These are phyloP conservation scores for Trichoplusia ni DNA, from an alignment of 1,140 invertebrate genomes.

Conservation along the genomic window DNA sequence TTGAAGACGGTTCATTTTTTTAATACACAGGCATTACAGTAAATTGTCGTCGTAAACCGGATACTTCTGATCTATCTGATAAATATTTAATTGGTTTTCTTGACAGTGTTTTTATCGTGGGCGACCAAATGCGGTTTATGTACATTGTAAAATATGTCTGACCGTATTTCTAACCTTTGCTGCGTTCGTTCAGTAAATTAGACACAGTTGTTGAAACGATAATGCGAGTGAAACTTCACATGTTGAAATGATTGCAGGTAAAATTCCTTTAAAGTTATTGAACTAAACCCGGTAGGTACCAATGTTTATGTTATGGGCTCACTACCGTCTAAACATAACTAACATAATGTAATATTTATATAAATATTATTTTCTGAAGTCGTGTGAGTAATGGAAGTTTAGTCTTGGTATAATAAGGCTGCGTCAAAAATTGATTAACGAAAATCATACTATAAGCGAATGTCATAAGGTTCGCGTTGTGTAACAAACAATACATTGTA, in stretches of 20 bases:
- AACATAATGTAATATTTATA: no score
- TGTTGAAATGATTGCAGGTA: no score
- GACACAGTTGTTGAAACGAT: no score
- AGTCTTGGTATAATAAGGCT: no score
- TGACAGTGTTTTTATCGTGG: conserved; percentile 4
- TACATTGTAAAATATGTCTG: background rate
- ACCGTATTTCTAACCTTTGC: background rate
- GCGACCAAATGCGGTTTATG: background rate
- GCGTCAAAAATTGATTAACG: background rate
- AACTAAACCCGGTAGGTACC: no score
- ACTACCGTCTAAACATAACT: no score
- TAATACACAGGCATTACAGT: conserved; percentile 33
- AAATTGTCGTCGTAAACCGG: conserved; percentile 34
- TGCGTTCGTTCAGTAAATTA: no score
- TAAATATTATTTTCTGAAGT: no score
- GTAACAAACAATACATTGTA: conserved; percentile 10
- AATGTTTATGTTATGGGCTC: no score
- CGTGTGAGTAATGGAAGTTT: no score
- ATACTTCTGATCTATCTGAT: conserved; percentile 26
- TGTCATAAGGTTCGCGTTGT: background rate
- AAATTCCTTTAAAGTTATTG: no score
- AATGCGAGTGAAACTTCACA: no score
- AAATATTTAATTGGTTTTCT: conserved; percentile 28
- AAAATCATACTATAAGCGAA: background rate
- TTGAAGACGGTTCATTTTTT: conserved; percentile 35